phyloP scores from a whole-genome alignment of 2,113 vertebrate species.

The Amazona vittata region DNA sequence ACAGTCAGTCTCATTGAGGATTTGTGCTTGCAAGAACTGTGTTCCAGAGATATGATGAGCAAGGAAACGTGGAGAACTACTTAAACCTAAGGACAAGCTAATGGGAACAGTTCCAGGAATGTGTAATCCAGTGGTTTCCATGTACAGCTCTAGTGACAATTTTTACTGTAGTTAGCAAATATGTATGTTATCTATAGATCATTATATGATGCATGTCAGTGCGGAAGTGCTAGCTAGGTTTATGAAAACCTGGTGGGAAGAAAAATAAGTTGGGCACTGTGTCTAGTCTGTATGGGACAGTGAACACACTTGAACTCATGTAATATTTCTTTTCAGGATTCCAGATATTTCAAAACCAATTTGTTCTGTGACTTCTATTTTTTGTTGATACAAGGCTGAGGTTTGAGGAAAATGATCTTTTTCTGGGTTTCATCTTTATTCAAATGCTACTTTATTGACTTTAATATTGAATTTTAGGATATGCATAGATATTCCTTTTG shows the following conservation, averaged over 20 bases:
- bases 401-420: not conserved
- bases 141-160: not conserved
- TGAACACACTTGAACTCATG: not conserved
- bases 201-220: not conserved
- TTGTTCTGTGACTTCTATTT: not conserved
- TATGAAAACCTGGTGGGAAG: not conserved
- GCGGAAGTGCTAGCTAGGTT: not conserved
- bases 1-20: not conserved
- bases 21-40: not conserved
- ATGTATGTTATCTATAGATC: not conserved
- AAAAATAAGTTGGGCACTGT: not conserved
- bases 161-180: not conserved
- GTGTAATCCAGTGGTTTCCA: not conserved
- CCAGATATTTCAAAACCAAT: not conserved
- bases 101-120: fast-evolving
- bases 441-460: not conserved
- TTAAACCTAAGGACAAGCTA: not conserved
- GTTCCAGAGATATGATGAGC: not conserved
- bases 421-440: not conserved
- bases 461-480: not conserved
- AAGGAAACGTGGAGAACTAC: not conserved
- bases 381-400: not conserved
- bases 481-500: not conserved
- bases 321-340: not conserved
- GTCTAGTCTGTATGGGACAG: not conserved